Evolutionary conservation across 37 sponge, comb jelly and placozoan genomes (phyloP).

Genomic region (Chondrosia reniformis): DNA sequence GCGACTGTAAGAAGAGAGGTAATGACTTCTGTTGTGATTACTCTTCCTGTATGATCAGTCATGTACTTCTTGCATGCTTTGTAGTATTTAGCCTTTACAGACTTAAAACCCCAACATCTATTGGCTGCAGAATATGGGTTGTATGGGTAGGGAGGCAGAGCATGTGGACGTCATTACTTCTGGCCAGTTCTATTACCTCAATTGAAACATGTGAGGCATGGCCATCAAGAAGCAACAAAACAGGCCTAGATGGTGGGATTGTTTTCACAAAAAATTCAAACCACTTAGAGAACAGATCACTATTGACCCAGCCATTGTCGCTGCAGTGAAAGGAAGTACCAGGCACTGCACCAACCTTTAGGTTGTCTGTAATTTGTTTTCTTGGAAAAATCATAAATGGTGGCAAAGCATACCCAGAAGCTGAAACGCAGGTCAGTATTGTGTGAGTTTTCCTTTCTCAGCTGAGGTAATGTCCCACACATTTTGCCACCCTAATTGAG

Average conservation of each 20-base stretch:
- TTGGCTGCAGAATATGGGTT: conserved; percentile 53
- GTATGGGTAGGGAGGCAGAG: conserved; percentile 62
- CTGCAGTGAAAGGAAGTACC: conserved; percentile 37
- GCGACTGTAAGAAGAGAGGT: conserved; percentile 41
- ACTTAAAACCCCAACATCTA: conserved; percentile 68
- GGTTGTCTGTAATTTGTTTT: conserved; percentile 38
- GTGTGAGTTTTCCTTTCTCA: conserved; percentile 58
- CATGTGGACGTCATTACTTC: conserved; percentile 34
- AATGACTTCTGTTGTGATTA: conserved; percentile 36
- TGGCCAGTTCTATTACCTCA: conserved; percentile 53
- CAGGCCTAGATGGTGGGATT: conserved; percentile 49
- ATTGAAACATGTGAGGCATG: conserved; percentile 56
- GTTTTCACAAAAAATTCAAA: conserved; percentile 38
- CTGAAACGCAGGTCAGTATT: conserved; percentile 46
- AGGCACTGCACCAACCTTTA: conserved; percentile 38
- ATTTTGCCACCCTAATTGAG: conserved; percentile 25
- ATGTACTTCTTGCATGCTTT: conserved; percentile 45
- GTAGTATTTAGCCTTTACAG: conserved; percentile 39
- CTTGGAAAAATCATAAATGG: conserved; percentile 58
- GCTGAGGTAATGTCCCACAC: conserved; percentile 42
- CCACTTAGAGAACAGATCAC: conserved; percentile 44
- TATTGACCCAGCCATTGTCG: conserved; percentile 64
- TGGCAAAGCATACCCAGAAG: conserved; percentile 45
- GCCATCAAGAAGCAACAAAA: conserved; percentile 53
- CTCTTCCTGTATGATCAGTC: conserved; percentile 34